These are phyloP conservation scores for Xiphophorus couchianus DNA, from an alignment of 2,113 vertebrate species.

Conservation along the genomic window DNA sequence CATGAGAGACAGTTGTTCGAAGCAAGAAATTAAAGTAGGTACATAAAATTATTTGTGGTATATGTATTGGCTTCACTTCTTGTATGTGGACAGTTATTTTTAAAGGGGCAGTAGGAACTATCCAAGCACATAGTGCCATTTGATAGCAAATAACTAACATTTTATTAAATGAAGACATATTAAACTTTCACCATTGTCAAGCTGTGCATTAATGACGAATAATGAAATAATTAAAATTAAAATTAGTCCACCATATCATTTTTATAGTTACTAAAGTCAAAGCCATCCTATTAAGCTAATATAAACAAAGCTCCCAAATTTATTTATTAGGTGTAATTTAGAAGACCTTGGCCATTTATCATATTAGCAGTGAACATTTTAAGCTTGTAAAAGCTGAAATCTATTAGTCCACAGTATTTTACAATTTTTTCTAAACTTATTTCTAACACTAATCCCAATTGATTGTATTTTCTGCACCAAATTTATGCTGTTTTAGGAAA, in stretches of 20 bases:
- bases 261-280: too few species aligned
- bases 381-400: background rate
- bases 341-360: background rate
- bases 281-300: background rate
- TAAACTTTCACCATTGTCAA: too few species aligned
- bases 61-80: background rate
- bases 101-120: too few species aligned
- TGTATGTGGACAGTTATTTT: background rate
- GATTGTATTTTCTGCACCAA: too few species aligned
- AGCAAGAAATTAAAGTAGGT: slow-evolving; percentile 10
- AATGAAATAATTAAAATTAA: too few species aligned
- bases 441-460: background rate
- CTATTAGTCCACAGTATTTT: background rate
- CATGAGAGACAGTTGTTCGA: slow-evolving; percentile 20
- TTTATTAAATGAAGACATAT: too few species aligned
- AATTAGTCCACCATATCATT: too few species aligned
- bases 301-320: background rate
- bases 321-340: background rate
- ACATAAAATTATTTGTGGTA: background rate
- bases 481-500: background rate
- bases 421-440: background rate
- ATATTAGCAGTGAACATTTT: background rate
- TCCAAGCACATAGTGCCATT: too few species aligned
- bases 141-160: too few species aligned
- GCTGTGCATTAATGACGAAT: too few species aligned